Conservation (phyloP, 2,797 vertebrate genomes). For the Rhinoraja longicauda region DNA sequence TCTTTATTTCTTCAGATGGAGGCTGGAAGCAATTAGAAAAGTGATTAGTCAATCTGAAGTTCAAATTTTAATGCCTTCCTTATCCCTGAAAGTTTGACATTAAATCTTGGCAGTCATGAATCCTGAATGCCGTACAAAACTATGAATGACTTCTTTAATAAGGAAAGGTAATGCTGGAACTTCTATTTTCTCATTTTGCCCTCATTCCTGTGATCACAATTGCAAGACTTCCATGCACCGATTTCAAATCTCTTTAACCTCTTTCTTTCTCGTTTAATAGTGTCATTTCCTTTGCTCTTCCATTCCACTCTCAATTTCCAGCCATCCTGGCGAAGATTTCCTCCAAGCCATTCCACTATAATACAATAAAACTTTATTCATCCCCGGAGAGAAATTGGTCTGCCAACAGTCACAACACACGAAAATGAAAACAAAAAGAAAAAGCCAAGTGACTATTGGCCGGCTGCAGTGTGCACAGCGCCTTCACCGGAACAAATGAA, state of each 20-base stretch:
- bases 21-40: conserved; percentile 58
- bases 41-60: neutral
- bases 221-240: neutral
- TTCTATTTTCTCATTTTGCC: neutral
- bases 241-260: neutral
- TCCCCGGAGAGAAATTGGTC: too few species aligned
- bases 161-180: neutral
- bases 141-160: neutral
- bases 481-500: too few species aligned
- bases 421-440: too few species aligned
- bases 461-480: too few species aligned
- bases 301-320: neutral
- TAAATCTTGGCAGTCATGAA: neutral
- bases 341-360: neutral
- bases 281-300: neutral
- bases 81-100: neutral
- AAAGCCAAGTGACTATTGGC: too few species aligned
- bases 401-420: too few species aligned
- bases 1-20: conserved; percentile 98
- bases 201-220: neutral
- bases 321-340: neutral
- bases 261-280: neutral
- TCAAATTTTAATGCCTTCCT: neutral
- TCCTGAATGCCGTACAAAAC: neutral
- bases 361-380: too few species aligned